Evolutionary conservation across 2,888 invertebrate genomes (phyloP).

Genomic region (Poecilus cupreus): DNA sequence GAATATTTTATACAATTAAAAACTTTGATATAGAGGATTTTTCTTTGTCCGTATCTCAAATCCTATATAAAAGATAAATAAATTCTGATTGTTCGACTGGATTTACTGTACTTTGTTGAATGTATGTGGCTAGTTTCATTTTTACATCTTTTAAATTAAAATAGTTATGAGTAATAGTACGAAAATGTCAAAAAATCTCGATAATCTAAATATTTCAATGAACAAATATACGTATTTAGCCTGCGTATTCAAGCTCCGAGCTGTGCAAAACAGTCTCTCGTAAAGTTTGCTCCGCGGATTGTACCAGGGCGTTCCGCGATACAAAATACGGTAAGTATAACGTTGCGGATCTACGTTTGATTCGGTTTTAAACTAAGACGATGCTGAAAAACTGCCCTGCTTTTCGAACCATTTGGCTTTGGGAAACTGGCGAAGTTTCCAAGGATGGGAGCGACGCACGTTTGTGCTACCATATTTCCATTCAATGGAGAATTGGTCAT

Average conservation of each 20-base stretch:
- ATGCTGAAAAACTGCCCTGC: not conserved
- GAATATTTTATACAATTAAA: too few species aligned
- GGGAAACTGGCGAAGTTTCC: not conserved
- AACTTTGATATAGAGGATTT: too few species aligned
- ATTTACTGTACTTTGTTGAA: too few species aligned
- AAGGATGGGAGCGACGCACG: not conserved
- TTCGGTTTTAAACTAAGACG: not conserved
- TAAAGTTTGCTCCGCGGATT: not conserved
- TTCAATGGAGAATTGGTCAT: not conserved
- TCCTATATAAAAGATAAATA: too few species aligned
- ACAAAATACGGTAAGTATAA: slow-evolving; percentile 15
- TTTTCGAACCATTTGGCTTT: slow-evolving; percentile 21
- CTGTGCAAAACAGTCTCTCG: not conserved
- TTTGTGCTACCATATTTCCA: not conserved
- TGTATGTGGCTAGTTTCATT: too few species aligned
- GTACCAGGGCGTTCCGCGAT: slow-evolving; percentile 1
- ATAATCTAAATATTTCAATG: too few species aligned
- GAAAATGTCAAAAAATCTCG: too few species aligned
- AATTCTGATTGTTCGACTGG: too few species aligned
- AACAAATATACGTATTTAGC: too few species aligned
- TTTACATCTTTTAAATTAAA: too few species aligned
- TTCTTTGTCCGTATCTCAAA: too few species aligned
- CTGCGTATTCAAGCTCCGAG: not conserved
- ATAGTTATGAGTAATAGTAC: too few species aligned
- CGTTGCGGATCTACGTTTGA: not conserved